These are phyloP conservation scores for Danaus plexippus DNA, from an alignment of 1,140 invertebrate species.

Conservation along the genomic window DNA sequence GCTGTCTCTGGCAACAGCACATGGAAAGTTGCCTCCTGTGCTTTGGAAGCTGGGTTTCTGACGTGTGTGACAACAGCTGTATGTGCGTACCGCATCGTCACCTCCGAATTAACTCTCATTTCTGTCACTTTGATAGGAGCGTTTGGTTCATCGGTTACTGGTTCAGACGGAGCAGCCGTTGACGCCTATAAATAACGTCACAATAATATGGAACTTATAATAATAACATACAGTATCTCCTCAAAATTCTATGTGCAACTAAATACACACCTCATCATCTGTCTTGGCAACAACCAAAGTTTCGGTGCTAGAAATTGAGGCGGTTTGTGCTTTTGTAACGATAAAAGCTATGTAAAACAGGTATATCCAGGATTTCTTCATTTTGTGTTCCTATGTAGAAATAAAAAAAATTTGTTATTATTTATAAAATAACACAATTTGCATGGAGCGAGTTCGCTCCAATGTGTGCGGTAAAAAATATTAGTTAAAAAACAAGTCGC, in stretches of 20 bases:
- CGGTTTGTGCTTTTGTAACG: conserved; percentile 8
- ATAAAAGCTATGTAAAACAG: not conserved
- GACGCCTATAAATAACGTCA: too few species aligned
- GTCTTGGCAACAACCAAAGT: too few species aligned
- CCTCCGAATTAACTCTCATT: conserved; percentile 73
- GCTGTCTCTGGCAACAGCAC: conserved; percentile 77
- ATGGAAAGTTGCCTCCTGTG: conserved; percentile 75
- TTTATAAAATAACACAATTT: too few species aligned
- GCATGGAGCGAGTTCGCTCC: too few species aligned
- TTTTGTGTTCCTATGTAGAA: not conserved
- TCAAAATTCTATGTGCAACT: too few species aligned
- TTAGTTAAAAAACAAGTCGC: too few species aligned
- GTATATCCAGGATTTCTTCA: not conserved
- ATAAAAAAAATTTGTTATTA: not conserved
- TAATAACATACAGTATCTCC: too few species aligned
- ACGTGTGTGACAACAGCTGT: conserved; percentile 74
- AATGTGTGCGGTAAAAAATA: too few species aligned
- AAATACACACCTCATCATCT: too few species aligned
- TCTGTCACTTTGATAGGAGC: conserved; percentile 52
- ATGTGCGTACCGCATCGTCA: conserved; percentile 74
- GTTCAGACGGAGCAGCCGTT: too few species aligned
- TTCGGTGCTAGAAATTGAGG: too few species aligned
- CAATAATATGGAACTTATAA: too few species aligned
- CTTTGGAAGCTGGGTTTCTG: conserved; percentile 70
- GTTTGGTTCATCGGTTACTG: conserved; percentile 26